Evolutionary conservation across 2,113 vertebrate genomes (phyloP), one percentile per base, ranked within the genome.

Genomic region (Podarcis raffonei): DNA sequence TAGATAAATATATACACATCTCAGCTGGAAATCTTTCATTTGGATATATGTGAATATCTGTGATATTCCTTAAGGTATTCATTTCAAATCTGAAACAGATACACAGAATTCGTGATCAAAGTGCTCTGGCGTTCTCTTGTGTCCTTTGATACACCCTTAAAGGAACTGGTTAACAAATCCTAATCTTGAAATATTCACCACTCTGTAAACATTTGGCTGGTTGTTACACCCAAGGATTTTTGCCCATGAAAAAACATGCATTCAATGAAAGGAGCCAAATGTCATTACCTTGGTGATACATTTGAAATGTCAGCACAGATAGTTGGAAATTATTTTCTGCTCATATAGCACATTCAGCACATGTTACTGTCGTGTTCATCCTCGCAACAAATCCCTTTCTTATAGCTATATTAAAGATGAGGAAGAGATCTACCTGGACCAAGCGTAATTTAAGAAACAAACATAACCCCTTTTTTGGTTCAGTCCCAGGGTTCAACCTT

Each of bases 41-140:
- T 93, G 91, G 1, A 48, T 85, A 39, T 39, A n/a, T 74, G 18
- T 53, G 59, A 18, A 62, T 62, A 85, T 93, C 32, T 92, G 18
- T 91, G 27, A 71, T 91, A 92, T 88, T 92, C 35, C 13, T 93
- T 91, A 80, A 95, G 6, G 83, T 89, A 11, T 2, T 95, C 0
- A 82, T 94, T 96, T 93, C 62, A 94, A 89, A 94, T 57, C 1
- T 1, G 2, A 93, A 95, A 88, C 5, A 87, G 62, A 90, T 75
- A 74, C 37, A 72, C 68, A 90, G 62, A 92, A 91, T 91, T 93
- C 91, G 85, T 91, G 71, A 95, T 90, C 81, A 90, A 93, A 89
- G 76, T 35, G 0, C 83, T 86, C 71, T 92, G 89, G 4, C 12
- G 76, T 83, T 53, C 32, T 93, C 35, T 35, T 57, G 0, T 90